These are phyloP conservation scores for Apodemia duryi DNA, from an alignment of 2,888 invertebrate genomes.

Conservation along the genomic window DNA sequence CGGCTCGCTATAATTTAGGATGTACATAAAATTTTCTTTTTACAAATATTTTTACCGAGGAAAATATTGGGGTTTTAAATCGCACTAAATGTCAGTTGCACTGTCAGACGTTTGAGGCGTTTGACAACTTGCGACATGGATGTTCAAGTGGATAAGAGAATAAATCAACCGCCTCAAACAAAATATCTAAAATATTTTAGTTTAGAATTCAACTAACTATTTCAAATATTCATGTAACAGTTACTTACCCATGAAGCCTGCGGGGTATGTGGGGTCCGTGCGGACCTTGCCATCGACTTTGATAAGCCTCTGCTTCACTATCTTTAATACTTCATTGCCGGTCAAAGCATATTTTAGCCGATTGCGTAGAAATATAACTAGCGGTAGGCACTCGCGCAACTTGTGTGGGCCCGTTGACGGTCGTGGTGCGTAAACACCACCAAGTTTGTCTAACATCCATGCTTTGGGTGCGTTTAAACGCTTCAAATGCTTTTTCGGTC, in stretches of 20 bases:
- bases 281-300: slow-evolving; percentile 99
- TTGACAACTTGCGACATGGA: too few relatives aligned
- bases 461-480: slow-evolving; percentile 99
- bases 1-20: slow-evolving; percentile 55
- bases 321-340: slow-evolving; percentile 97
- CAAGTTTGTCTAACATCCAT: slow-evolving; percentile 99
- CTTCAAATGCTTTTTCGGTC: slow-evolving; percentile 99
- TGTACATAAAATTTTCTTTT: slow-evolving; percentile 4
- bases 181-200: too few relatives aligned
- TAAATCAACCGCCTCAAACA: too few relatives aligned
- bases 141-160: too few relatives aligned
- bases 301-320: slow-evolving; percentile 98
- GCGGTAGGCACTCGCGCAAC: slow-evolving; percentile 96
- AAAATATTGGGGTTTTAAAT: too few relatives aligned
- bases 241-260: slow-evolving; percentile 99
- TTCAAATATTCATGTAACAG: slow-evolving; percentile 9
- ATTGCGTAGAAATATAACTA: slow-evolving; percentile 98
- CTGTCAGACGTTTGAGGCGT: too few relatives aligned
- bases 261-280: slow-evolving; percentile 97
- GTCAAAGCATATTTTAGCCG: slow-evolving; percentile 98
- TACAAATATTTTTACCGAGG: too few relatives aligned
- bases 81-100: too few relatives aligned
- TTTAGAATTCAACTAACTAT: too few relatives aligned
- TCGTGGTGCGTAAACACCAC: slow-evolving; percentile 98
- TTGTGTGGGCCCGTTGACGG: slow-evolving; percentile 99